phyloP scores from a whole-genome alignment of 1,140 invertebrate species.

The Mactra quadrangularis region DNA sequence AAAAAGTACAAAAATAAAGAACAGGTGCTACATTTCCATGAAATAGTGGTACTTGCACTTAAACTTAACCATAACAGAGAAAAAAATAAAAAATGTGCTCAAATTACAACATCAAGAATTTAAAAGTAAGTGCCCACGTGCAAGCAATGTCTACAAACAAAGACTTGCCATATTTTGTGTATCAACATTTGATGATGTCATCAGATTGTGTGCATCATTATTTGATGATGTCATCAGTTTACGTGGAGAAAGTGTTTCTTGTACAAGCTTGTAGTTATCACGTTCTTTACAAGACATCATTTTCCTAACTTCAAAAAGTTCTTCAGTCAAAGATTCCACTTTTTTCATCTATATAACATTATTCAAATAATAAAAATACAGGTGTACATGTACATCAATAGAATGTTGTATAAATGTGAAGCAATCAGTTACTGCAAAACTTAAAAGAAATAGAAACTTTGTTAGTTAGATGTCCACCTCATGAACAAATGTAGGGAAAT shows the following conservation, averaged over 20 bases:
- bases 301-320: constrained; percentile 50
- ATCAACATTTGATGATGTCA: constrained; percentile 1
- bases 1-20: no score
- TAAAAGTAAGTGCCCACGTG: no score
- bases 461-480: no score
- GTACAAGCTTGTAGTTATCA: constrained; percentile 56
- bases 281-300: constrained; percentile 43
- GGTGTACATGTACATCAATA: no score
- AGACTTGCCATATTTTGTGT: constrained; percentile 39
- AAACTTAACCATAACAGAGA: constrained; percentile 15
- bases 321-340: constrained; percentile 56
- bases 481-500: no score
- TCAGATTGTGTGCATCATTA: neutral
- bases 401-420: no score
- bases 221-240: constrained; percentile 5
- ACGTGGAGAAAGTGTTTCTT: neutral
- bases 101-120: constrained; percentile 33
- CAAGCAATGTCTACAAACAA: constrained; percentile 37
- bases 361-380: no score
- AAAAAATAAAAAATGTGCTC: constrained; percentile 5
- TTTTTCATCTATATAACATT: constrained; percentile 53
- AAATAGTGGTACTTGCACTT: no score
- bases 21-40: no score
- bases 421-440: no score
- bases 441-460: no score